These are phyloP conservation scores for Cyclophora albipunctata DNA, from an alignment of 2,888 invertebrate genomes.

Conservation along the genomic window DNA sequence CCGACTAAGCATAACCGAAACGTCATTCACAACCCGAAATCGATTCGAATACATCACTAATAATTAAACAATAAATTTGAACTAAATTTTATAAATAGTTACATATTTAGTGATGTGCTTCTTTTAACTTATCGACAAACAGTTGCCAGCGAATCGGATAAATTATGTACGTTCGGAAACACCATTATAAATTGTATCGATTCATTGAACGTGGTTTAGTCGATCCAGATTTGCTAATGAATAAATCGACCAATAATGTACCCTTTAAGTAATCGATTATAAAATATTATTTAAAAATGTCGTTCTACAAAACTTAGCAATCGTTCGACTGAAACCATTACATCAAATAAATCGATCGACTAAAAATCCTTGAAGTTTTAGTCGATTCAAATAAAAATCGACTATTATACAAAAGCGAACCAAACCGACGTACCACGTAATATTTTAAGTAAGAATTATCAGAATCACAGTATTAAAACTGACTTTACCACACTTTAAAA, in stretches of 20 bases:
- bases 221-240: conserved; percentile 16
- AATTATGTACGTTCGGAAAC: conserved; percentile 19
- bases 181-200: conserved; percentile 15
- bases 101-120: conserved; percentile 11
- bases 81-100: too few species aligned
- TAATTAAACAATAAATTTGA: too few species aligned
- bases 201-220: conserved; percentile 7
- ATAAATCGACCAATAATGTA: too few species aligned
- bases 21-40: conserved; percentile 15
- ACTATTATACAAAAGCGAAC: conserved; percentile 11
- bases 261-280: conserved; percentile 3
- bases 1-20: conserved; percentile 8
- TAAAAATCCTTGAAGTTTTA: too few species aligned
- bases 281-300: conserved; percentile 1
- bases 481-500: conserved; percentile 10
- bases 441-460: conserved; percentile 10
- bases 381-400: too few species aligned
- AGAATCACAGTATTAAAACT: conserved; percentile 15
- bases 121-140: conserved; percentile 13
- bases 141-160: conserved; percentile 21
- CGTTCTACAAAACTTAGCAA: too few species aligned
- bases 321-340: too few species aligned
- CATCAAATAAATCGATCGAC: too few species aligned
- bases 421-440: conserved; percentile 12
- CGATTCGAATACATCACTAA: conserved; percentile 10